phyloP scores from a whole-genome alignment of 2,113 vertebrate species.

The Bambusicola thoracicus region DNA sequence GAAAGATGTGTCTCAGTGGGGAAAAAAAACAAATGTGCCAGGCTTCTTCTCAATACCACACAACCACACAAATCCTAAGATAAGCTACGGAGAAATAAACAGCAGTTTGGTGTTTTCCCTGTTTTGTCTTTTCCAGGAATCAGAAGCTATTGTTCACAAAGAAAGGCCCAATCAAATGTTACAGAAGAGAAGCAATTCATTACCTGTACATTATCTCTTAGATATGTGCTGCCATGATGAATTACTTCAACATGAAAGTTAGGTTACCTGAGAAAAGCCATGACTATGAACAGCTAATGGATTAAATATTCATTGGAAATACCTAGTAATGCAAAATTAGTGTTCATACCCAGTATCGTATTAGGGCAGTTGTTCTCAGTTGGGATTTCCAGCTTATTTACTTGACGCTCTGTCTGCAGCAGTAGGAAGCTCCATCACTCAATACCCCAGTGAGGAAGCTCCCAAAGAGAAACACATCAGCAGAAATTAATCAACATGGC shows the following conservation, averaged over 20 bases:
- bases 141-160: neutral
- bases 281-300: neutral
- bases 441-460: neutral
- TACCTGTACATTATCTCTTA: neutral
- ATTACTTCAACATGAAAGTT: neutral
- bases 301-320: neutral
- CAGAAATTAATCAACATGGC: neutral
- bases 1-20: neutral
- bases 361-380: neutral
- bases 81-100: neutral
- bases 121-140: neutral
- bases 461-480: neutral
- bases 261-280: neutral
- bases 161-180: neutral
- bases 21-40: neutral
- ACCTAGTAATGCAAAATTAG: neutral
- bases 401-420: neutral
- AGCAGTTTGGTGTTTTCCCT: neutral
- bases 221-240: neutral
- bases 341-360: neutral
- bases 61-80: neutral
- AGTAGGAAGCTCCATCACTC: neutral
- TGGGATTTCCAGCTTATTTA: neutral
- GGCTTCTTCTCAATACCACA: neutral
- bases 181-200: neutral